A percentile compares a stretch with the other conserved stretches of the same genome.
Conservation (phyloP, 2,113 vertebrate genomes). For the Ascaphus truei region DNA sequence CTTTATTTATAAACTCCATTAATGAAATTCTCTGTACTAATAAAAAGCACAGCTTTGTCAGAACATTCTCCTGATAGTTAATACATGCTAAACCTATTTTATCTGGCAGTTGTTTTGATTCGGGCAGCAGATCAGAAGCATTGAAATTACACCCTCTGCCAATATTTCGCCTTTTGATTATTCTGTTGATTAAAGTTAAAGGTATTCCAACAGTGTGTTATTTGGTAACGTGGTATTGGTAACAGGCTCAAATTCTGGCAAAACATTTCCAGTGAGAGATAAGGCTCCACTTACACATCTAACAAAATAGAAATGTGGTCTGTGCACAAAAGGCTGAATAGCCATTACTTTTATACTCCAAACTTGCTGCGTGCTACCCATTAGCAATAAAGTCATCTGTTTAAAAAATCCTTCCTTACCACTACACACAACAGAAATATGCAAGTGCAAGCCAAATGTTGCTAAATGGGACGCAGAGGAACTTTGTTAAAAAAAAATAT, state of each 20-base stretch:
- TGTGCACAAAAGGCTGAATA: not conserved
- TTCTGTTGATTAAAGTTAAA: slow-evolving; percentile 14
- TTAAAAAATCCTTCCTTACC: slow-evolving; percentile 6
- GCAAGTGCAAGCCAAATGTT: not conserved
- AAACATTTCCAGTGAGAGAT: too few species aligned
- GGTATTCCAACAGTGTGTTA: slow-evolving; percentile 14
- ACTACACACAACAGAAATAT: slow-evolving; percentile 18
- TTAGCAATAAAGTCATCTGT: slow-evolving; percentile 14
- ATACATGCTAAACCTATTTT: slow-evolving; percentile 4
- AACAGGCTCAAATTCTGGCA: not conserved
- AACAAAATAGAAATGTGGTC: slow-evolving; percentile 16
- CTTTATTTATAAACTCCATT: not conserved
- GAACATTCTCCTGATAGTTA: slow-evolving; percentile 5
- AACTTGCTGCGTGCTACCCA: not conserved
- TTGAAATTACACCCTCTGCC: not conserved
- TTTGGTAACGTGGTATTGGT: not conserved
- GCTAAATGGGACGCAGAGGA: not conserved
- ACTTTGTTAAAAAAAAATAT: slow-evolving; percentile 34
- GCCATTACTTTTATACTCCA: slow-evolving; percentile 14
- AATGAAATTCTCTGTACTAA: not conserved
- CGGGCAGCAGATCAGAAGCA: slow-evolving; percentile 22
- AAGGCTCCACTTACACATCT: too few species aligned
- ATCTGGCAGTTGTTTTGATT: slow-evolving; percentile 8
- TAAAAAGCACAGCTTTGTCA: not conserved
- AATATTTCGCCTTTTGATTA: slow-evolving; percentile 15